Evolutionary conservation across 1,140 invertebrate species (phyloP).

Genomic region (Aphaenogaster rudis): DNA sequence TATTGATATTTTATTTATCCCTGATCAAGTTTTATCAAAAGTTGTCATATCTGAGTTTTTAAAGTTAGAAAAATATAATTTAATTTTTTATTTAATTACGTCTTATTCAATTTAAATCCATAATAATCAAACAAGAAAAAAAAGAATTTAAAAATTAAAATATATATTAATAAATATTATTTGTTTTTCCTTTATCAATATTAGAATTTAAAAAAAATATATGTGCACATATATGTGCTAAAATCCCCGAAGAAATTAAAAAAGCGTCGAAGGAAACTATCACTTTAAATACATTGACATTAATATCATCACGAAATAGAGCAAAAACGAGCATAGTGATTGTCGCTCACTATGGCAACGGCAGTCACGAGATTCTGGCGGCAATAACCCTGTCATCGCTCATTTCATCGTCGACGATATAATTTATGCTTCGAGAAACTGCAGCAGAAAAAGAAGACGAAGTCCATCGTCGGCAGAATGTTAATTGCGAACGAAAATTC

Average conservation of each 20-base stretch:
- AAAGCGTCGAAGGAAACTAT: neutral
- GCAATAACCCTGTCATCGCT: conserved; percentile 38
- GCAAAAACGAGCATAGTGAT: neutral
- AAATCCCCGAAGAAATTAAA: neutral
- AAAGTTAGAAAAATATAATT: too few relatives aligned
- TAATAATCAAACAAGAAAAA: too few relatives aligned
- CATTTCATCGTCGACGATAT: conserved; percentile 22
- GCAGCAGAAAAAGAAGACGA: neutral
- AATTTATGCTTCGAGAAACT: conserved; percentile 45
- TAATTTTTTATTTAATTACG: too few relatives aligned
- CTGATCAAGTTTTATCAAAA: too few relatives aligned
- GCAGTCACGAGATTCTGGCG: neutral
- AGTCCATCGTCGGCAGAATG: conserved; percentile 24
- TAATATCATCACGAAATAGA: conserved; percentile 24
- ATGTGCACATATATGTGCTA: neutral
- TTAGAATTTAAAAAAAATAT: neutral
- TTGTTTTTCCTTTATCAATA: neutral
- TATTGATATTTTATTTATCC: neutral
- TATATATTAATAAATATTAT: neutral
- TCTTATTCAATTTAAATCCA: too few relatives aligned
- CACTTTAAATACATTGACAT: conserved; percentile 25
- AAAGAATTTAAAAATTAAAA: neutral
- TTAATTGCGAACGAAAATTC: conserved; percentile 43
- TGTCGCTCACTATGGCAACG: conserved; percentile 13
- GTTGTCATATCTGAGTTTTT: too few relatives aligned